phyloP scores from a whole-genome alignment of 1,140 invertebrate genomes.

The Drosophila burlai region DNA sequence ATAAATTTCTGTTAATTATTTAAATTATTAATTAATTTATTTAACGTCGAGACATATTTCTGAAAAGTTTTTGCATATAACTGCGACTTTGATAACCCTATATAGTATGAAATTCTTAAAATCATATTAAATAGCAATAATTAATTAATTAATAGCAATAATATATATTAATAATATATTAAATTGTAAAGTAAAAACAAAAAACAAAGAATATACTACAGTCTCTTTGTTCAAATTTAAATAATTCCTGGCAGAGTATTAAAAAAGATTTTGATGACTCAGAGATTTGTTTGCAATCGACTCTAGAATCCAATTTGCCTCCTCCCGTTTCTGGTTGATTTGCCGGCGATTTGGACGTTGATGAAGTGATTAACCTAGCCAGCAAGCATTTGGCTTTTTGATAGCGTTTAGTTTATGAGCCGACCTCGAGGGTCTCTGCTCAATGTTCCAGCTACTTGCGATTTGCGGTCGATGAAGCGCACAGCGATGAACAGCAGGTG shows the following conservation, averaged over 20 bases:
- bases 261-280: slow-evolving; percentile 45
- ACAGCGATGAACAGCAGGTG: slow-evolving; percentile 56
- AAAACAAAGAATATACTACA: background rate
- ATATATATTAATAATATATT: background rate
- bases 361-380: slow-evolving; percentile 76
- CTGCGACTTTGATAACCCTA: too few relatives aligned
- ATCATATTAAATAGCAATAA: too few relatives aligned
- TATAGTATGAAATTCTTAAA: background rate
- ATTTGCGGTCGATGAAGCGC: slow-evolving; percentile 33
- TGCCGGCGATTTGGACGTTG: slow-evolving; percentile 66
- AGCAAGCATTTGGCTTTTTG: slow-evolving; percentile 46
- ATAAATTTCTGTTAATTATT: background rate
- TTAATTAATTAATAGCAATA: too few relatives aligned
- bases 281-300: slow-evolving; percentile 57
- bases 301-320: slow-evolving; percentile 33
- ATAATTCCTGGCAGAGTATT: slow-evolving; percentile 15
- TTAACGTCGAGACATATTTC: too few relatives aligned
- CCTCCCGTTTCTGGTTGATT: slow-evolving; percentile 49
- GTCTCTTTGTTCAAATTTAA: too few relatives aligned
- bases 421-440: slow-evolving; percentile 38
- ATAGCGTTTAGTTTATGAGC: slow-evolving; percentile 73
- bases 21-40: too few relatives aligned
- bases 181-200: background rate
- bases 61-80: too few relatives aligned
- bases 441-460: slow-evolving; percentile 24